phyloP scores from a whole-genome alignment of 1,140 invertebrate genomes.

The Lethrus apterus region DNA sequence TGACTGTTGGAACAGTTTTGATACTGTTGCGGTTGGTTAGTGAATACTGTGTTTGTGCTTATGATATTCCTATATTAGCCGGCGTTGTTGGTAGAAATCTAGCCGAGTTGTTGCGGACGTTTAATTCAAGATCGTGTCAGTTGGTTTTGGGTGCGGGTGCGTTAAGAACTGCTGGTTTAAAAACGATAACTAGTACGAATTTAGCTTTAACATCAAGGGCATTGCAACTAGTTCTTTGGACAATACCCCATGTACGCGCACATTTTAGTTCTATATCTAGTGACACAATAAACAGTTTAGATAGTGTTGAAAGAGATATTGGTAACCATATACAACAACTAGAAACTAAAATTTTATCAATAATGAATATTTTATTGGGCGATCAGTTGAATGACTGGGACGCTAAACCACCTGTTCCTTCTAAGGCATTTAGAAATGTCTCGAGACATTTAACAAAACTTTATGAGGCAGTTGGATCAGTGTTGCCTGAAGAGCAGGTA shows the following conservation, averaged over 20 bases:
- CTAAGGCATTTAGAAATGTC: conserved; percentile 83
- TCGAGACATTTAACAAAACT: conserved; percentile 87
- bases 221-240: conserved; percentile 71
- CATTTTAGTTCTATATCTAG: conserved; percentile 54
- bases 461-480: conserved; percentile 80
- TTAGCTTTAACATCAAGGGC: conserved; percentile 86
- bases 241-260: conserved; percentile 60
- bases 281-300: conserved; percentile 44
- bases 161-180: conserved; percentile 86
- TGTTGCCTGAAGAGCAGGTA: conserved; percentile 67
- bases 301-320: conserved; percentile 70
- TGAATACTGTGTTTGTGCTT: conserved; percentile 80
- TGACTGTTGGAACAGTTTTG: conserved; percentile 78
- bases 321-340: conserved; percentile 86
- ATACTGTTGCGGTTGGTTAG: conserved; percentile 80
- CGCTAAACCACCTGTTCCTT: conserved; percentile 91
- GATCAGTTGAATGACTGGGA: conserved; percentile 79
- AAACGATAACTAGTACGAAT: conserved; percentile 94
- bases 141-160: conserved; percentile 93
- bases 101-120: conserved; percentile 79
- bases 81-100: conserved; percentile 69
- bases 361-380: conserved; percentile 77
- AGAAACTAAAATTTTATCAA: conserved; percentile 80
- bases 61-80: conserved; percentile 57
- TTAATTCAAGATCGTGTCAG: conserved; percentile 90